Evolutionary conservation across 1,140 invertebrate species (phyloP), one percentile per base, ranked within the genome.

Genomic region (Arctopsyche grandis): DNA sequence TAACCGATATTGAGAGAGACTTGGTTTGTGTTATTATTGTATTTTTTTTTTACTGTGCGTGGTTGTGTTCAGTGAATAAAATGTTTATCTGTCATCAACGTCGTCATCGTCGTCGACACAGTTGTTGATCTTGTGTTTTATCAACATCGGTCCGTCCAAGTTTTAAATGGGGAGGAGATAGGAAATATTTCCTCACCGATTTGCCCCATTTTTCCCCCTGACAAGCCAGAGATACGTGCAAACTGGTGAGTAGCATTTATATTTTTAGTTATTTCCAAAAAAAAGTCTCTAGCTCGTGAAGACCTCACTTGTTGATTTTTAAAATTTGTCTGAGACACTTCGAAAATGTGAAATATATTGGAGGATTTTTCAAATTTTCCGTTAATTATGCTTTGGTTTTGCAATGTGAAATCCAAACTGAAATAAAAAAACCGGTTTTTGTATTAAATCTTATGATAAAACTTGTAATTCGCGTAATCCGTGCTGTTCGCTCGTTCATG

Each of bases 41-140:
- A 5, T 52, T 52, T 14, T 22, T 66, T 60, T 66, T 24, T 19
- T 66, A 66, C 21, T 22, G 63, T 66, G 63, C 24, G 63, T 29
- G 22, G 63, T 60, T 60, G n/a, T 16, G 48, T 26, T 66, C 63
- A 66, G 63, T 66, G 63, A 26, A 22, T 66, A 66, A 66, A 66
- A 66, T 66, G 63, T 66, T 66, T 66, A 66, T 66, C 63, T 66
- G 63, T 66, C 24, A 60, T 60, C 58, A 60, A 22, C 58, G 21
- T 60, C 58, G 58, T 60, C 58, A 60, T 60, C 58, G 58, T 60
- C 21, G 58, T 60, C 58, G 21, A 60, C 58, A 60, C 21, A 60
- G 14, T 60, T 60, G 16, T 21, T 12, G 21, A 66, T 9, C n/a
- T 24, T 26, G 63, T 66, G 63, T 66, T 66, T 66, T 26, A 60